Evolutionary conservation across 2,113 vertebrate genomes (phyloP), one percentile per base, ranked within the genome.

Genomic region (Oriolus oriolus): DNA sequence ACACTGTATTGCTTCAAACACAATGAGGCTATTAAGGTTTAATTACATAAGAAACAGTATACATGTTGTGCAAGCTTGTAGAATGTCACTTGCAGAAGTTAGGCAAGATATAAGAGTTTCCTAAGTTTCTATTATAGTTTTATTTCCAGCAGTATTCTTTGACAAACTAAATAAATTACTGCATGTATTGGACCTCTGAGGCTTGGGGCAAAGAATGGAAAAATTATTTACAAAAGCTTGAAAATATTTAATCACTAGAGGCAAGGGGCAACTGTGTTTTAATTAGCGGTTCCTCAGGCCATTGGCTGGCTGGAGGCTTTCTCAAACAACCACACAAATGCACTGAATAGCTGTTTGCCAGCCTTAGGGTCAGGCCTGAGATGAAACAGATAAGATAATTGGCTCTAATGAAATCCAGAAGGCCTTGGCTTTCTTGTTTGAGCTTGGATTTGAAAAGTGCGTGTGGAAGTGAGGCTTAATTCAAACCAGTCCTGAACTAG

Each of bases 341-440:
- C 96, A 96, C 98, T 96, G 96, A 98, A 98, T 98, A 98, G 98
- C 98, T 98, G 98, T 98, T 98, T 99, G 98, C 99, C 98, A 99
- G 98, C 98, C 99, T 98, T 98, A 98, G 98, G 99, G 99, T 99
- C 99, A 99, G 98, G 98, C 97, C 97, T 98, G 98, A 99, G 99
- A 99, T 99, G 98, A 99, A 99, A 99, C 99, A 99, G 99, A 99
- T 99, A 99, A 99, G 99, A 99, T 99, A 99, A 99, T 99, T 99
- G 99, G 99, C 98, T 99, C 96, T 99, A 99, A 99, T 99, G 99
- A 99, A 99, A 99, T 98, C 99, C 99, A 99, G 99, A 99, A 99
- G 98, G 98, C 97, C 96, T 97, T 98, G 98, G 97, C 97, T 98
- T 98, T 98, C 97, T 98, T 98, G 98, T 99, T 98, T 99, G 98